Conservation (phyloP, 2,797 vertebrate genomes). For the Podargus strigoides region DNA sequence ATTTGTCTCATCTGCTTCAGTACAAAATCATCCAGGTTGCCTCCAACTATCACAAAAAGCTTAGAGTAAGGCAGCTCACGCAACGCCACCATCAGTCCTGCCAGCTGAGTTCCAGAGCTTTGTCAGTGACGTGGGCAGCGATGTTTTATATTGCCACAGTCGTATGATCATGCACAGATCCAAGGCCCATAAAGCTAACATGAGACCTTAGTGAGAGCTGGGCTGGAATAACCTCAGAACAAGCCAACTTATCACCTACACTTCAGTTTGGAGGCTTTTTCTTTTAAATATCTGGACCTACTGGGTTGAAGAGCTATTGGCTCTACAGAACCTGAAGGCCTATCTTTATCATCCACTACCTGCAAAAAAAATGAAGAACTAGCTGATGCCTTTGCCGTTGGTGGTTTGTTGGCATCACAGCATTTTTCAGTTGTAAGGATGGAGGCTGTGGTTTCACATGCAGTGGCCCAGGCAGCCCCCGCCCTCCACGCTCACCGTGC, state of each 20-base stretch:
- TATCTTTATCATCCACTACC: background rate
- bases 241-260: background rate
- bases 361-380: background rate
- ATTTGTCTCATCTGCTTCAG: background rate
- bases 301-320: background rate
- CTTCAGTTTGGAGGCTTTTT: background rate
- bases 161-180: background rate
- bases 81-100: background rate
- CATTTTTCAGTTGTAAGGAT: background rate
- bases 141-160: background rate
- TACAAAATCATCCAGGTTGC: background rate
- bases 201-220: background rate
- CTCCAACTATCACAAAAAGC: background rate
- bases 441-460: background rate
- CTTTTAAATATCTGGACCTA: background rate
- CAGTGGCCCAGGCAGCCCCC: background rate
- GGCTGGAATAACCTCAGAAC: background rate
- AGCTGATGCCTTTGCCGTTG: background rate
- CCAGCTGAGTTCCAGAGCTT: background rate
- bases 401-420: background rate
- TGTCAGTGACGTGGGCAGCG: background rate
- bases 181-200: background rate
- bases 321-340: background rate
- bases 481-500: background rate
- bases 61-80: background rate